Base-by-base conservation (phyloP, 2,113 vertebrate species). In the Alligator sinensis region DNA sequence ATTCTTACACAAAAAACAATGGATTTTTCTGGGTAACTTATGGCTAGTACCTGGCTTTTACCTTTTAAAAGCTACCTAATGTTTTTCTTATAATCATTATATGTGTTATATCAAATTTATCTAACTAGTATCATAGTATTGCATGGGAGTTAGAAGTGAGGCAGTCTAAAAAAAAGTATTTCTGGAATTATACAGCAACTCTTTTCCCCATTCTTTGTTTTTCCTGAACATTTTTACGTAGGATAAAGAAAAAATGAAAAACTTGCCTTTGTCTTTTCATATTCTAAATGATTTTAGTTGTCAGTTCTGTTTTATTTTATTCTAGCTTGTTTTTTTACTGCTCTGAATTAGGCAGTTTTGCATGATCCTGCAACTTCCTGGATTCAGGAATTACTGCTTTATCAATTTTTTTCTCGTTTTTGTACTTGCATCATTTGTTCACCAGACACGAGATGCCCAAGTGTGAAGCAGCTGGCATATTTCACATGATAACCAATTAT, bases 381-480 rank as follows among this genome's bases (percentile, higher is more conserved):
- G 61, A 66, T 28, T 17, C 81, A 3, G 77, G 82, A 88, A 84
- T 77, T 61, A 68, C 64, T 84, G 9, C 30, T 84, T 88, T 63
- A 10, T 19, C 82, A 27, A 82, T 92, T 82, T 83, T 62, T 24
- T 14, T 90, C 14, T 68, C 3, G 5, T 61, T 94, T 88, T 77
- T 82, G 18, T 77, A n/a, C 17, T 1, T 86, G 21, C 24, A 16
- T 84, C 0, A 0, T 95, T 91, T 28, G 30, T 25, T 81, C 77
- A 86, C 68, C 85, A 89, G 85, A 82, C 61, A 13, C 21, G 68
- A 62, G 70, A 81, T 60, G 66, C 19, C 64, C 82, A 55, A 22
- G 47, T 75, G 91, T 24, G 94, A 93, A 93, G 82, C 91, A 94
- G 87, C 89, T 82, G 85, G 61, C 4, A 11, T 82, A 2, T 82